These are phyloP conservation scores for Pteropus alecto DNA, from an alignment of 2,113 vertebrate genomes.

Conservation along the genomic window DNA sequence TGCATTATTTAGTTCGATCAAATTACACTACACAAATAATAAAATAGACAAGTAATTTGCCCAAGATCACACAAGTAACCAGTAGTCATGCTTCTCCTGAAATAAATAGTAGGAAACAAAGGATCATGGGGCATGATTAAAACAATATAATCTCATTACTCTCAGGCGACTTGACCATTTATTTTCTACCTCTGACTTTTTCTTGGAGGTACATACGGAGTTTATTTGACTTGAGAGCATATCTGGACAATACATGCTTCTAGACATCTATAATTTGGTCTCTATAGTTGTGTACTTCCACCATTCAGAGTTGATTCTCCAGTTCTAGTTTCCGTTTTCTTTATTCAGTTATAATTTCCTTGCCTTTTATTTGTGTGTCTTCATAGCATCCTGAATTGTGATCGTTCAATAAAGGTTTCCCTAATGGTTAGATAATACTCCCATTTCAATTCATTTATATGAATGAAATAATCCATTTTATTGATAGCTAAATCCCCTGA, in stretches of 20 bases:
- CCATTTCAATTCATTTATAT: neutral
- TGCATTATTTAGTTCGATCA: neutral
- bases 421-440: neutral
- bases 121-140: neutral
- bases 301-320: neutral
- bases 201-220: neutral
- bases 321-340: neutral
- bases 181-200: neutral
- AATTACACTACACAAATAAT: neutral
- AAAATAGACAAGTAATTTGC: neutral
- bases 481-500: neutral
- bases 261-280: neutral
- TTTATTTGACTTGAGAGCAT: neutral
- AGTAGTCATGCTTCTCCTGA: neutral
- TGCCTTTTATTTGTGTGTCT: constrained; percentile 25
- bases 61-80: neutral
- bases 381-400: neutral
- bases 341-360: neutral
- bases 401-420: neutral
- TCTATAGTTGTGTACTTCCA: neutral
- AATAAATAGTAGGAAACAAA: neutral
- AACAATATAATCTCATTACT: neutral
- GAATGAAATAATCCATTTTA: neutral
- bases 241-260: neutral
- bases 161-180: neutral